Evolutionary conservation across 2,113 vertebrate species (phyloP).

Genomic region (Neomonachus schauinslandi): DNA sequence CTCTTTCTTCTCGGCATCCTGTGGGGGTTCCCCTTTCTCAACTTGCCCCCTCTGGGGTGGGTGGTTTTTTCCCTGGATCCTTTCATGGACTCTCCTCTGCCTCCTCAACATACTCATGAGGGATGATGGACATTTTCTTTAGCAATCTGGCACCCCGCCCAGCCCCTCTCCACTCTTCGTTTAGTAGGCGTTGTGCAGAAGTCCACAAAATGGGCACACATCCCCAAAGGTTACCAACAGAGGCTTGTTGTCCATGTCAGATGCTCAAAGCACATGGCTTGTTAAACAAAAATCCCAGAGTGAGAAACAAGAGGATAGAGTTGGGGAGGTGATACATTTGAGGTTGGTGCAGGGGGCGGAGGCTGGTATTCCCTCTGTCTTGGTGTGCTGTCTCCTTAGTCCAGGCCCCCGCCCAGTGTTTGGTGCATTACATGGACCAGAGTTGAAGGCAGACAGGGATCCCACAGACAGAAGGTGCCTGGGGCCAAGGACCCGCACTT

Average conservation of each 20-base stretch:
- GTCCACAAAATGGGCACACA: not conserved
- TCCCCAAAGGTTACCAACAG: not conserved
- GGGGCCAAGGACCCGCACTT: not conserved
- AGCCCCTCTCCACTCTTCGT: too few relatives aligned
- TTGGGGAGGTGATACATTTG: not conserved
- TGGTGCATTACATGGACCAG: not conserved
- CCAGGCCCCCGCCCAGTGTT: not conserved
- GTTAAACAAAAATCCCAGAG: not conserved
- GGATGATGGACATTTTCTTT: not conserved
- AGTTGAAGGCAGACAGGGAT: not conserved
- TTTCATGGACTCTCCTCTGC: not conserved
- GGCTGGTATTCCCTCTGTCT: too few relatives aligned
- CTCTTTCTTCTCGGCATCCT: not conserved
- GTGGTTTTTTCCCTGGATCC: not conserved
- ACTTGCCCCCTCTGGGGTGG: not conserved
- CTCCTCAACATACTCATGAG: not conserved
- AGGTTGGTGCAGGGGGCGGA: not conserved
- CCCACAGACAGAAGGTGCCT: not conserved
- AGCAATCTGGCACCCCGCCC: not conserved
- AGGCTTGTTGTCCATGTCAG: not conserved
- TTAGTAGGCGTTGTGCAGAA: too few relatives aligned
- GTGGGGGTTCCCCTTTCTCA: not conserved
- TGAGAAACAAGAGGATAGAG: not conserved
- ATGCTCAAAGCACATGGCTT: rapidly evolving
- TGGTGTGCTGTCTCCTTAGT: rapidly evolving